Conservation (phyloP, 1,140 invertebrate genomes). For the Amphibalanus amphitrite region DNA sequence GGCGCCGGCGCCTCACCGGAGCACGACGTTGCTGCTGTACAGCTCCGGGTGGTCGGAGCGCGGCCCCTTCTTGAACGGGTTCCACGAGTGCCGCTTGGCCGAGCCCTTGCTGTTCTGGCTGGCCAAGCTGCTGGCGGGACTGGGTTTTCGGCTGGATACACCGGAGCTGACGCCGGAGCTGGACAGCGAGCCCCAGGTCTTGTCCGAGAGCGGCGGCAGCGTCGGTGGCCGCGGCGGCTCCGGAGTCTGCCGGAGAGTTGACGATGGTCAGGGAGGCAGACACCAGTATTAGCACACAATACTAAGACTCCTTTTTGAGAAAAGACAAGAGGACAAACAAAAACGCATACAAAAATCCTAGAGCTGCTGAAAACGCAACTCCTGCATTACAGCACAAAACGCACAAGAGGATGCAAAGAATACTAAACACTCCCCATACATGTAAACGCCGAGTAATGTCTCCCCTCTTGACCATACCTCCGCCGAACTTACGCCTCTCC, state of each 20-base stretch:
- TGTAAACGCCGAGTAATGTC: too few species aligned
- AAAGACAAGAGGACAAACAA: too few species aligned
- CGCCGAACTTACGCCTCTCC: too few species aligned
- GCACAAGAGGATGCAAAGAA: neutral
- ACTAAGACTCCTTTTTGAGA: too few species aligned
- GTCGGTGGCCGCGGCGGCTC: conserved; percentile 14
- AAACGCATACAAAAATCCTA: too few species aligned
- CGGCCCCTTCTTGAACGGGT: conserved; percentile 40
- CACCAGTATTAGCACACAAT: too few species aligned
- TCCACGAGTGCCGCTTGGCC: conserved; percentile 39
- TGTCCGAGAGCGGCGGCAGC: conserved; percentile 11
- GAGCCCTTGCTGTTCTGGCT: conserved; percentile 28
- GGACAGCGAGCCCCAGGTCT: conserved; percentile 6
- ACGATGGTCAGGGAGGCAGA: neutral
- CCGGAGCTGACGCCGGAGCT: conserved; percentile 10
- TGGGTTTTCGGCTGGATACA: conserved; percentile 25
- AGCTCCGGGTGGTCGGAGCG: conserved; percentile 30
- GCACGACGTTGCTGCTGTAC: conserved; percentile 34
- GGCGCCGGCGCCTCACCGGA: conserved; percentile 30
- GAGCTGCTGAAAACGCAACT: too few species aligned
- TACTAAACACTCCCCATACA: neutral
- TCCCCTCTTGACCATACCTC: too few species aligned
- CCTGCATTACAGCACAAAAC: too few species aligned
- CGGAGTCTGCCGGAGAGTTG: conserved; percentile 11
- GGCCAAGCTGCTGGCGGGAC: conserved; percentile 39